These are phyloP conservation scores for Stigmatopora nigra DNA, from an alignment of 2,113 vertebrate species.

Conservation along the genomic window DNA sequence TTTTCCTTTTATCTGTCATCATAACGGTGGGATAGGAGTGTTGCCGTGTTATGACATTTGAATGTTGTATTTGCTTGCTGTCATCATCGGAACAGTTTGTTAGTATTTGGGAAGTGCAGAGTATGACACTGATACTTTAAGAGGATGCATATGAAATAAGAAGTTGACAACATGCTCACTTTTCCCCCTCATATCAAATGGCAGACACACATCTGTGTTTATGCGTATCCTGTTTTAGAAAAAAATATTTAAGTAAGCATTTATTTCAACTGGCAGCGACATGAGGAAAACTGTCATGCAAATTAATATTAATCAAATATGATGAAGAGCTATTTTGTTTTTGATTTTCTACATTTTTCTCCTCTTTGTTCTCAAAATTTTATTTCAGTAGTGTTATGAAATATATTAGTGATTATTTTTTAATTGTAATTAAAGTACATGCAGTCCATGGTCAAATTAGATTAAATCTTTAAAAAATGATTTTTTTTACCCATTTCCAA, in stretches of 20 bases:
- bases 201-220: background rate
- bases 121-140: slow-evolving; percentile 13
- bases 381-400: too few species aligned
- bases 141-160: slow-evolving; percentile 11
- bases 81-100: slow-evolving; percentile 15
- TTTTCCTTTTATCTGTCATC: background rate
- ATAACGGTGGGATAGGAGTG: background rate
- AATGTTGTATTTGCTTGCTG: slow-evolving; percentile 5
- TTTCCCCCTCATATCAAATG: background rate
- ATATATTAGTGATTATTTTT: too few species aligned
- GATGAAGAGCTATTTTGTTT: too few species aligned
- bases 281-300: background rate
- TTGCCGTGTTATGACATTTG: slow-evolving; percentile 7
- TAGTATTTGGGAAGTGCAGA: slow-evolving; percentile 14
- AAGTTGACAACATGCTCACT: slow-evolving; percentile 2
- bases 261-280: background rate
- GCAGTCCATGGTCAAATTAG: too few species aligned
- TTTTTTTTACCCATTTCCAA: too few species aligned
- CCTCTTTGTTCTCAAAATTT: too few species aligned
- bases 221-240: background rate
- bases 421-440: too few species aligned
- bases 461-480: too few species aligned
- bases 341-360: too few species aligned
- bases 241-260: background rate
- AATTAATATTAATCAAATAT: too few species aligned